These are phyloP conservation scores for Apeira syringaria DNA, from an alignment of 2,888 invertebrate species.

Conservation along the genomic window DNA sequence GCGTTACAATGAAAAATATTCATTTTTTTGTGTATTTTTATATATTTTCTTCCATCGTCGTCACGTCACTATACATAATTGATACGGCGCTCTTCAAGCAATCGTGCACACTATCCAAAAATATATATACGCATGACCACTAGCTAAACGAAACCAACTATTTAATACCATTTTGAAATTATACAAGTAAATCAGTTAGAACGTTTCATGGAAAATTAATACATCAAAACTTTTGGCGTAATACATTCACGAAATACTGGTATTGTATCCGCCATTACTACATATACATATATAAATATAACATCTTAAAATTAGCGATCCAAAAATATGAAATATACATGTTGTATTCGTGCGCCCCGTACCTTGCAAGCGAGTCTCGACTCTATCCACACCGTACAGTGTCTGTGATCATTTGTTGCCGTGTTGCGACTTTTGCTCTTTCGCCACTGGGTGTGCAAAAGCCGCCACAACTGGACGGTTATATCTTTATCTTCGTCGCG, in stretches of 20 bases:
- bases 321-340: conserved; percentile 84
- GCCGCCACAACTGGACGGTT: conserved; percentile 81
- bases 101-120: conserved; percentile 79
- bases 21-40: conserved; percentile 41
- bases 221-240: conserved; percentile 83
- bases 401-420: conserved; percentile 51
- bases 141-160: conserved; percentile 79
- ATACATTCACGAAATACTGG: conserved; percentile 80
- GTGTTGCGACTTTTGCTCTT: conserved; percentile 60
- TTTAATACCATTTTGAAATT: conserved; percentile 45
- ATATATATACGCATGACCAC: conserved; percentile 80
- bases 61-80: conserved; percentile 40
- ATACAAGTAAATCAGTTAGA: conserved; percentile 55
- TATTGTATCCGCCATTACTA: conserved; percentile 78
- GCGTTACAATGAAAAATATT: conserved; percentile 73
- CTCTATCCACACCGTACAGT: conserved; percentile 33
- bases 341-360: conserved; percentile 74
- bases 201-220: conserved; percentile 77
- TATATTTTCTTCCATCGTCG: conserved; percentile 39
- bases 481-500: conserved; percentile 74
- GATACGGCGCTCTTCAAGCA: conserved; percentile 68
- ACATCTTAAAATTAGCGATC: conserved; percentile 84
- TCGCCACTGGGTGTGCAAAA: conserved; percentile 72
- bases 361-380: conserved; percentile 55
- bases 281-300: conserved; percentile 84